Evolutionary conservation across 2,888 invertebrate species (phyloP), one percentile per base, ranked within the genome.

Genomic region (Stenchaetothrips biformis): DNA sequence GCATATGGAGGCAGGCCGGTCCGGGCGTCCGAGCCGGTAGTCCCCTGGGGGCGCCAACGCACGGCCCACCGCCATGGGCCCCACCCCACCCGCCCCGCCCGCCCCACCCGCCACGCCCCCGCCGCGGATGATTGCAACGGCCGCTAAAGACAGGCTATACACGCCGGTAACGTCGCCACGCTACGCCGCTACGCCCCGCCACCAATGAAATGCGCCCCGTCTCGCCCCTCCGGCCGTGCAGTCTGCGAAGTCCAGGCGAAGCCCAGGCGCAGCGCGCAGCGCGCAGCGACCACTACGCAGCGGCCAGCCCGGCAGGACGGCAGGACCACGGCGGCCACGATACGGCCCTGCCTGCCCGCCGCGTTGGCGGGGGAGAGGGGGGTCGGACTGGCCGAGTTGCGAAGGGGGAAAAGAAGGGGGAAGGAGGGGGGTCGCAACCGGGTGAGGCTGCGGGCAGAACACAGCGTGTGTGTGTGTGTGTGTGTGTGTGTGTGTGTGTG

Each of bases 101-200:
- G 67, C 67, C 67, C 67, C 67, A n/a, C n/a, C n/a, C n/a, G 21
- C 67, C 67, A 21, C 67, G 67, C 67, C 67, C 67, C 67, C 67
- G 67, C 67, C 25, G 21, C 25, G 21, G 67, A 74, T 74, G 67
- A 74, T 74, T 74, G 67, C 67, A 74, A 74, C 67, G 25, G 67
- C 67, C 67, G 67, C 67, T 74, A 74, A 74, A 74, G 67, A 74
- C 67, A 74, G 67, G 67, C 67, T 74, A 37, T 37, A 25, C 67
- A 21, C 67, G 67, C 67, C 67, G 67, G 67, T 74, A 74, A 74
- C 67, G 67, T 74, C 67, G 67, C 25, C 67, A 53, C 16, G 53
- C 25, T 25, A 2, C 25, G 9, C 67, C 67, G 67, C 25, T 37
- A 37, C 59, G 18, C 18, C 59, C 18, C 59, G 59, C 59, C 59